Base-by-base conservation (phyloP, 2,888 invertebrate genomes). In the Papilio protenor region DNA sequence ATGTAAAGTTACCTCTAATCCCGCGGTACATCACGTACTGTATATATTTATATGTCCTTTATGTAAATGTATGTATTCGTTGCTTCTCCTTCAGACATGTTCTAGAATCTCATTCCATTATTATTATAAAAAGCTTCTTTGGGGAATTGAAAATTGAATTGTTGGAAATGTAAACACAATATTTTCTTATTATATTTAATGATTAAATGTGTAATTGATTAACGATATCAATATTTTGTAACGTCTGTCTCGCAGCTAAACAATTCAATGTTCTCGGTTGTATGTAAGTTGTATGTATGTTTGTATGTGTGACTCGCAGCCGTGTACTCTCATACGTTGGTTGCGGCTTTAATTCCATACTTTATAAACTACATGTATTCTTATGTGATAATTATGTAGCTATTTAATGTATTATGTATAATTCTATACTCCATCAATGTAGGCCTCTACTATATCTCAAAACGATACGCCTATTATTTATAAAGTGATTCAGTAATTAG, bases 111-210 rank as follows among this genome's bases (percentile, higher is more conserved):
- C 87, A 83, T 81, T 86, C 82, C 77, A 81, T 83, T 86, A 84
- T 79, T 82, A 79, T 78, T 77, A 59, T 55, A 33, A 76, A 66
- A 77, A 70, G 79, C 79, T 77, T 88, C 82, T 85, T 88, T 89
- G 87, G 93, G 52, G 93, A 93, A 94, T 93, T 94, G 93, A 93
- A 84, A 82, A 86, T 89, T 85, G 86, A 82, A 86, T 89, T 85
- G 86, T 90, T 91, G 90, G 83, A 45, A 86, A 84, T 85, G 84
- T 81, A 86, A 86, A 87, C 85, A 86, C 88, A 80, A 91, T 93
- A 93, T 93, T 94, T 93, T 93, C 88, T 87, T 92, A 91, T 88
- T 92, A 91, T 89, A 83, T 86, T 80, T 88, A 84, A 85, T 86
- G 76, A 80, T 79, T 33, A 33, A 82, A 81, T 85, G 80, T 8